phyloP scores from a whole-genome alignment of 2,113 vertebrate genomes.

The Brachyistius frenatus region DNA sequence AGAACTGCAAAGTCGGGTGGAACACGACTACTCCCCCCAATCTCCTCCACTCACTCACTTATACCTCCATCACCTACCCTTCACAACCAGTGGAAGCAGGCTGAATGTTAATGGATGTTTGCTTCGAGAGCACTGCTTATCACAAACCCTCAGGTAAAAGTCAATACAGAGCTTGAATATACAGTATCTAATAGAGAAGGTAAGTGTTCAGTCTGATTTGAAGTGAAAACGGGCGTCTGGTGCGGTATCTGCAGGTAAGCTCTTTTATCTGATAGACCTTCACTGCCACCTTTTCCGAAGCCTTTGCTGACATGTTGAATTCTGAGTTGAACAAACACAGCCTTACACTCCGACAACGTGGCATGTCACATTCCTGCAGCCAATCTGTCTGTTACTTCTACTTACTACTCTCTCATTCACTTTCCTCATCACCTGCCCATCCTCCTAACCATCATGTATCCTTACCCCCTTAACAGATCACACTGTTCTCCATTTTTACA shows the following conservation, averaged over 20 bases:
- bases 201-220: slow-evolving; percentile 76
- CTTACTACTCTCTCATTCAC: slow-evolving; percentile 69
- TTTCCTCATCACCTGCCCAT: slow-evolving; percentile 76
- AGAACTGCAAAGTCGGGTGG: slow-evolving; percentile 61
- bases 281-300: slow-evolving; percentile 67
- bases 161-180: slow-evolving; percentile 61
- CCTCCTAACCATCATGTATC: slow-evolving; percentile 68
- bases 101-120: slow-evolving; percentile 79
- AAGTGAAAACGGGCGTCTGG: slow-evolving; percentile 30
- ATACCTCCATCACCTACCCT: slow-evolving; percentile 79
- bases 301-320: slow-evolving; percentile 70
- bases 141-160: slow-evolving; percentile 84
- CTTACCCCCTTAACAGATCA: slow-evolving; percentile 47
- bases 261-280: slow-evolving; percentile 68
- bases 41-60: slow-evolving; percentile 78
- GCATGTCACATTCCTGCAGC: slow-evolving; percentile 77
- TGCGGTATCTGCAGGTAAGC: slow-evolving; percentile 68
- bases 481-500: slow-evolving; percentile 55
- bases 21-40: slow-evolving; percentile 63
- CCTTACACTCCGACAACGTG: slow-evolving; percentile 72
- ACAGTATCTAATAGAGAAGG: slow-evolving; percentile 69
- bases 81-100: slow-evolving; percentile 77
- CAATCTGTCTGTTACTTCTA: slow-evolving; percentile 60
- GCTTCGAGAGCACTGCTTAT: slow-evolving; percentile 81
- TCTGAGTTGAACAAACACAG: slow-evolving; percentile 65